Evolutionary conservation across 2,888 invertebrate species (phyloP), one percentile per base, ranked within the genome.

Genomic region (Philaethria dido): DNA sequence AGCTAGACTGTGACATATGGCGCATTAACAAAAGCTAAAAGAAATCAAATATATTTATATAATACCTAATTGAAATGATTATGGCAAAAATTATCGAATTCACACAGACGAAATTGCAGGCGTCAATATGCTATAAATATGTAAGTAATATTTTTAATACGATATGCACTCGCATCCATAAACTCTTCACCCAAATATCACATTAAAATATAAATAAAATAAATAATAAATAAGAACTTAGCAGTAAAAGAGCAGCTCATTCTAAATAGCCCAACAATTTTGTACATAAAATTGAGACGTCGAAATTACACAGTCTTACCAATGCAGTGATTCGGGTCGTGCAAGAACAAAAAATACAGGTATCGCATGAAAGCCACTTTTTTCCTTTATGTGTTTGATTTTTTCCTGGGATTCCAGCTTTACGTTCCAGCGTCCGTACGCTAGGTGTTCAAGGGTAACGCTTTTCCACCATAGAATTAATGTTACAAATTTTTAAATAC

Each of bases 331-430:
- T 80, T 81, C 80, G 76, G 78, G 77, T 78, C 76, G 77, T 69
- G 72, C 69, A 67, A 68, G 69, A 71, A 71, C 25, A 64, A n/a
- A 78, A 77, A 77, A 77, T 81, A 72, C 77, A 76, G 74, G 80
- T 79, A 81, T 81, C 81, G 80, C 75, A 73, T 77, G 77, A 82
- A 85, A 85, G 83, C 83, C 73, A 33, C 13, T 78, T 77, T 75
- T 77, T 69, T 70, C 71, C 57, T 66, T 65, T 66, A 61, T n/a
- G 48, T 70, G 71, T 77, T 76, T 68, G 68, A 64, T 71, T 71
- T 74, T 77, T 73, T 74, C 65, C 68, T 65, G 73, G 73, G 75
- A 76, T 78, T 75, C 74, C 72, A 74, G 77, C 75, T 73, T 76
- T 76, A 75, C n/a, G n/a, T n/a, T n/a, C n/a, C 77, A 13, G 39